Conservation (phyloP, 2,888 invertebrate genomes). For the Colletes collaris region DNA sequence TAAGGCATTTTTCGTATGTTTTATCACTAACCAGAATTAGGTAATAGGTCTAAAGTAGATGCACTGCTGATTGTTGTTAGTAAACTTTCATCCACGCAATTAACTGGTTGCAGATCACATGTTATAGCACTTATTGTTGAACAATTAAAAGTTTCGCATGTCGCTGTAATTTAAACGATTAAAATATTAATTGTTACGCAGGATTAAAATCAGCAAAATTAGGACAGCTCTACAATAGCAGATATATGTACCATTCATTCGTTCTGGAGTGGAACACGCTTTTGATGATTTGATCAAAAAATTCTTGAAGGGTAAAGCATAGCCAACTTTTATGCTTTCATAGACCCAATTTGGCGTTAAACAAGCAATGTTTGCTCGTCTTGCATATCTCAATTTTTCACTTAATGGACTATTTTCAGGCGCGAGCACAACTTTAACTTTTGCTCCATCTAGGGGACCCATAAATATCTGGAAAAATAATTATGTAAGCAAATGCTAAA, state of each 20-base stretch:
- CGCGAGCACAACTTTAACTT: slow-evolving; percentile 84
- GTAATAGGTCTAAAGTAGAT: slow-evolving; percentile 9
- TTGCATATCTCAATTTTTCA: slow-evolving; percentile 88
- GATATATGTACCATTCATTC: slow-evolving; percentile 72
- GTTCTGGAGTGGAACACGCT: slow-evolving; percentile 89
- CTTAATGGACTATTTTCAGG: slow-evolving; percentile 83
- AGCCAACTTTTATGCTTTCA: slow-evolving; percentile 90
- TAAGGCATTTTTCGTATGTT: background rate
- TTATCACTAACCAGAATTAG: slow-evolving; percentile 37
- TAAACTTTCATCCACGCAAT: slow-evolving; percentile 75
- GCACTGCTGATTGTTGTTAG: slow-evolving; percentile 59
- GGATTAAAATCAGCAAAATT: background rate
- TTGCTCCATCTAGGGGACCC: slow-evolving; percentile 84
- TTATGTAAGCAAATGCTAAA: background rate
- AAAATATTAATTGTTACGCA: background rate
- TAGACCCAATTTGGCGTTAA: slow-evolving; percentile 91
- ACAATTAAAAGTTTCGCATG: slow-evolving; percentile 81
- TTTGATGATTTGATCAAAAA: slow-evolving; percentile 85
- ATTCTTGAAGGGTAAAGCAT: slow-evolving; percentile 86
- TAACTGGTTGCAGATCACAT: slow-evolving; percentile 62
- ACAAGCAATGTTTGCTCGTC: slow-evolving; percentile 87
- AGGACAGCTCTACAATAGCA: background rate
- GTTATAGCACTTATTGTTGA: slow-evolving; percentile 84
- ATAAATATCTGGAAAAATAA: slow-evolving; percentile 82
- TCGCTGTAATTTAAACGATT: slow-evolving; percentile 57